Evolutionary conservation across 2,113 vertebrate genomes (phyloP), one percentile per base, ranked within the genome.

Genomic region (Lepisosteus oculatus): DNA sequence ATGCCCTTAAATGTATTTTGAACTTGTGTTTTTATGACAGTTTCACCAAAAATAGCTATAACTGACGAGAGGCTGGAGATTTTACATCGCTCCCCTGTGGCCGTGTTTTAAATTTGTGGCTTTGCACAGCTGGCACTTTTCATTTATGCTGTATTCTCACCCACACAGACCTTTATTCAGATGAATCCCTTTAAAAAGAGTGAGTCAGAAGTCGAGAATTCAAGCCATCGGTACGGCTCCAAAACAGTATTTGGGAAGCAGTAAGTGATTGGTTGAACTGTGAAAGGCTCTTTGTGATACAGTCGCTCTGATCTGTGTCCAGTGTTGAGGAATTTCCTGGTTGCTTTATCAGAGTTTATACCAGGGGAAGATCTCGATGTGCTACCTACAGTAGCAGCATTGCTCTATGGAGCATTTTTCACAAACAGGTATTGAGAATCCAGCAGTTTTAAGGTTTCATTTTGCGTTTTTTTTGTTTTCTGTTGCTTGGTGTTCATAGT

Each of bases 161-260:
- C 64, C 64, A 65, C 64, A n/a, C 43, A 44, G 44, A 44, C 64
- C 64, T 45, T 66, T 43, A 12, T 65, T 43, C 41, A 65, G 17
- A 65, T 65, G 29, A 43, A 65, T 15, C 45, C 14, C 66, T 17
- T 68, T 68, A 45, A 68, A 68, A 68, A 54, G 66, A 68, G 43
- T 68, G 66, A 68, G 45, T 68, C 66, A 68, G 44, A 15, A 15
- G 14, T 54, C 12, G 51, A 41, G 67, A 55, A 56, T 41, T 68
- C 55, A 68, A n/a, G 17, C 6, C 14, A 66, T 47, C 6, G 13
- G 42, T 42, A 8, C 7, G 45, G 43, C 45, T 65, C 11, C 42
- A 65, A 65, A 44, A 43, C 29, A 51, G 42, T n/a, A 8, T 66
- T 66, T 66, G 64, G 64, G 64, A 47, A 66, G 42, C 42, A 66